Base-by-base conservation (phyloP, 2,888 invertebrate species). In the Drosophila lutescens region DNA sequence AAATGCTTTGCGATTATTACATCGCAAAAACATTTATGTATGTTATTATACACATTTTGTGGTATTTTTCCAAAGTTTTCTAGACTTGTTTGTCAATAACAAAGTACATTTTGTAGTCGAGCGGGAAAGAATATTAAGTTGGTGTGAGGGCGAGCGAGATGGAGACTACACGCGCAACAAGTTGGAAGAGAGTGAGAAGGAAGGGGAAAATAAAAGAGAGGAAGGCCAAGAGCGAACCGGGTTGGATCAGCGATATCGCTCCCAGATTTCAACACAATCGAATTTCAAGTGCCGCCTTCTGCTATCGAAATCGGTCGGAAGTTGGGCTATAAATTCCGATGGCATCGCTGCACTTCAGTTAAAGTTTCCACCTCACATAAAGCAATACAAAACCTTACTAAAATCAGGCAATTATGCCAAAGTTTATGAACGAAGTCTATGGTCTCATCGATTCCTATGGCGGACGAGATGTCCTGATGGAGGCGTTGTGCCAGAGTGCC, bases 401-500 rank as follows among this genome's bases (percentile, higher is more conserved):
- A n/a, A 20, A 12, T 5, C 20, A 10, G 20, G 3, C 10, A 12
- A 30, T 2, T 17, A 63, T 63, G 63, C 20, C 26, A 2, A 13
- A 30, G 4, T 5, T 63, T 15, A 15, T 63, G 3, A 50, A 8
- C 26, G 50, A 63, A 10, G 12, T 63, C 26, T 30, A 34, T 30
- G 30, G 34, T 4, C 63, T 63, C 20, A 36, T 62, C 5, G 63
- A 62, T n/a, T 47, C 63, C 40, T 62, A 30, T n/a, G 34, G 50
- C 13, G 49, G 49, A 2, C 36, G 49, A 7, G 49, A 50, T 12
- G 20, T 50, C 10, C 12, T 97, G 38, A 94, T 97, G 78, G 94
- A 97, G 79, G 94, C 95, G 70, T 93, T 97, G 56, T 96, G 96
- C 83, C 97, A 97, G 86, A 93, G 95, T 53, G 94, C 95, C 57